These are phyloP conservation scores for Pelodiscus sinensis DNA, from an alignment of 2,113 vertebrate species.

Conservation along the genomic window DNA sequence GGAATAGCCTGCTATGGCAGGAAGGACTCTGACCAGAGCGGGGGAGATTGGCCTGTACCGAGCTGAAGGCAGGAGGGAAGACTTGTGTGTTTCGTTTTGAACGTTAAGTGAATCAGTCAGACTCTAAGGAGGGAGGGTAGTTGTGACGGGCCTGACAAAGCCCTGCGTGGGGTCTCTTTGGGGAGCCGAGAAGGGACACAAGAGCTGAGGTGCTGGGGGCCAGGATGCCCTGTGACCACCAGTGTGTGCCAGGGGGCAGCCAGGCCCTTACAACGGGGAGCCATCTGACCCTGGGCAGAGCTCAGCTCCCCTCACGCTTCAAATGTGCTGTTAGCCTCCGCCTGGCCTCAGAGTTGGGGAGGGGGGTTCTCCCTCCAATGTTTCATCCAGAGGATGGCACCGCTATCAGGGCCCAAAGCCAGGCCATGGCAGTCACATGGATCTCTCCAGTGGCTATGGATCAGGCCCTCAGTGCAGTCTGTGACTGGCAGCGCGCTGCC, in stretches of 20 bases:
- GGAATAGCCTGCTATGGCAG: background rate
- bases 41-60: background rate
- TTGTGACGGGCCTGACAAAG: background rate
- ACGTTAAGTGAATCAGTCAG: background rate
- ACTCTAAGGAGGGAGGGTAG: background rate
- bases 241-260: background rate
- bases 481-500: no score
- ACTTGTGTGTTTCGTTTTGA: background rate
- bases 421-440: background rate
- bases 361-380: fast-evolving
- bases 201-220: background rate
- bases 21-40: background rate
- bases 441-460: background rate
- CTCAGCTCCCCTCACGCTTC: background rate
- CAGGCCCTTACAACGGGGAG: background rate
- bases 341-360: background rate
- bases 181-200: background rate
- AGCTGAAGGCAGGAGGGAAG: background rate
- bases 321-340: background rate
- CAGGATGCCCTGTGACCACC: background rate
- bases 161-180: background rate
- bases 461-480: background rate
- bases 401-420: background rate
- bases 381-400: background rate
- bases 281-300: background rate